Evolutionary conservation across 2,888 invertebrate species (phyloP).

Genomic region (Acleris laterana): DNA sequence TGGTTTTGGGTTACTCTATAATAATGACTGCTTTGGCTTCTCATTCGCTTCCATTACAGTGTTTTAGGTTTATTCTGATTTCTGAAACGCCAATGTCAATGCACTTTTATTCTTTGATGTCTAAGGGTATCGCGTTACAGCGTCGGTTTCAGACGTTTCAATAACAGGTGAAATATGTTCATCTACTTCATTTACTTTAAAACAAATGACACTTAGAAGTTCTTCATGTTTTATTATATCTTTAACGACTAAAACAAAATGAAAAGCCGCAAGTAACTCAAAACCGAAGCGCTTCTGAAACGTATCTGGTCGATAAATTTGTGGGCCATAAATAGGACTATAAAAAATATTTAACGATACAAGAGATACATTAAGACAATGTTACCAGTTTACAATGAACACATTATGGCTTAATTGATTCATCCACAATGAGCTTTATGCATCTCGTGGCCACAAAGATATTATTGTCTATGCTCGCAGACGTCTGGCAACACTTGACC

Average conservation of each 20-base stretch:
- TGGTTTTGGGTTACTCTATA: constrained; percentile 79
- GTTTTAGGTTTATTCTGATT: constrained; percentile 62
- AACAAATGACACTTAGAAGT: constrained; percentile 46
- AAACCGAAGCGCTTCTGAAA: constrained; percentile 73
- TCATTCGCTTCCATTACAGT: constrained; percentile 68
- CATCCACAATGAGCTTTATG: constrained; percentile 79
- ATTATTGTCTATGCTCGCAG: constrained; percentile 78
- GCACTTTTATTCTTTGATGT: constrained; percentile 73
- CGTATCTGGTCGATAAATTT: constrained; percentile 79
- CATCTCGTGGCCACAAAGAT: constrained; percentile 72
- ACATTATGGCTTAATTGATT: constrained; percentile 83
- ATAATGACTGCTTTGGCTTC: constrained; percentile 79
- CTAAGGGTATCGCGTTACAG: constrained; percentile 56
- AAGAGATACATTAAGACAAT: constrained; percentile 82
- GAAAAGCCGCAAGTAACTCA: constrained; percentile 61
- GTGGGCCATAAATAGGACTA: constrained; percentile 78
- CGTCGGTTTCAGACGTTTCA: constrained; percentile 47
- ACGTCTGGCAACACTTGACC: constrained; percentile 83
- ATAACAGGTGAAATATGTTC: constrained; percentile 66
- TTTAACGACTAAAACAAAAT: constrained; percentile 60
- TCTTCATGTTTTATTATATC: constrained; percentile 44
- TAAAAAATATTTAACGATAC: constrained; percentile 81
- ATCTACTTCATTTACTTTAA: constrained; percentile 47
- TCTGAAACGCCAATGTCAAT: constrained; percentile 61
- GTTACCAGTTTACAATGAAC: constrained; percentile 78